Evolutionary conservation across 2,113 vertebrate genomes (phyloP), one percentile per base, ranked within the genome.

Genomic region (Barbus barbus): DNA sequence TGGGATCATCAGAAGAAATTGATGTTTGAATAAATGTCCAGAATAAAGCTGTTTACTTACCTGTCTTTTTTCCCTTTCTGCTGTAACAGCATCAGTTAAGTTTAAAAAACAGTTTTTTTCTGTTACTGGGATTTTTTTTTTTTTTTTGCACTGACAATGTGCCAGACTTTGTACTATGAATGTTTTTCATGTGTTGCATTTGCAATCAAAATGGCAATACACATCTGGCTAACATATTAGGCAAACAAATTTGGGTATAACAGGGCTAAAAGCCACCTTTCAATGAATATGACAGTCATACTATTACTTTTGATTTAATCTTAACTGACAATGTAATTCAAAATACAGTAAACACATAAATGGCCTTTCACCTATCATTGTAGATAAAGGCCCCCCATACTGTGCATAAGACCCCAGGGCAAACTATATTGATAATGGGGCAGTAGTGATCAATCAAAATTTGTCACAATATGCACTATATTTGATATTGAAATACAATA

Each of bases 1-100:
- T 22, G 33, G 31, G 48, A 51, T 6, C 48, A 20, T 51, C 16
- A 36, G 18, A 36, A 11, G 20, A 65, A 16, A 65, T 8, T 9
- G 7, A 33, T 33, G 14, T 82, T 82, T 1, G 12, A 31, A 31
- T 20, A 78, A 46, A 81, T 1, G 13, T 38, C 28, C 5, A n/a
- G 16, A 28, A 75, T 9, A n/a, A 56, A 67, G 14, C 0, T 22
- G 28, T 65, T 16, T 24, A 86, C 73, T 83, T 86, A 78, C 80
- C 80, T n/a, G 46, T 4, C 18, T 20, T 38, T 38, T 38, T n/a
- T n/a, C n/a, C n/a, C n/a, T n/a, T n/a, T n/a, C n/a, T n/a, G n/a
- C n/a, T n/a, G n/a, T n/a, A n/a, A n/a, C n/a, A n/a, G n/a, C n/a
- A n/a, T n/a, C n/a, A n/a, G n/a, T n/a, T n/a, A n/a, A n/a, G n/a